These are phyloP conservation scores for Cotesia glomerata DNA, from an alignment of 1,140 invertebrate genomes.

Conservation along the genomic window DNA sequence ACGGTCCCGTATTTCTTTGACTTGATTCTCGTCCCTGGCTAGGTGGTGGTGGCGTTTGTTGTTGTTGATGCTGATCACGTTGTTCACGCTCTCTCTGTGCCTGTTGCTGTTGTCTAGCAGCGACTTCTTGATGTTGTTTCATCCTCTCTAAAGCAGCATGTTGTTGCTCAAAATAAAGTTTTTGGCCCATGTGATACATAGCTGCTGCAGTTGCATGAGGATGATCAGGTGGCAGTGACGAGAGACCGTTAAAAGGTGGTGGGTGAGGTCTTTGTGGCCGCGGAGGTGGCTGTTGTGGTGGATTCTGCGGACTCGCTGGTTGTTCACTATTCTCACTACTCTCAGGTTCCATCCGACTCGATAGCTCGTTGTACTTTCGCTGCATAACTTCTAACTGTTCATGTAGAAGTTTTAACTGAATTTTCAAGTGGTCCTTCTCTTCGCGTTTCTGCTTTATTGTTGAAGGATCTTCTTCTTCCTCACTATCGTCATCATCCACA, in stretches of 20 bases:
- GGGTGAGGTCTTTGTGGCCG: constrained; percentile 67
- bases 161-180: constrained; percentile 62
- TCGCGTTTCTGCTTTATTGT: constrained; percentile 80
- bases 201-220: constrained; percentile 61
- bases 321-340: constrained; percentile 74
- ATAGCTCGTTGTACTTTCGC: constrained; percentile 86
- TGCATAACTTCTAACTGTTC: constrained; percentile 90
- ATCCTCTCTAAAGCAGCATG: constrained; percentile 64
- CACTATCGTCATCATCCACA: constrained; percentile 76
- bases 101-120: constrained; percentile 56
- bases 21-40: constrained; percentile 52
- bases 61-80: constrained; percentile 55
- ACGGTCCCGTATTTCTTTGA: constrained; percentile 50
- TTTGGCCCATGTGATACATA: constrained; percentile 61
- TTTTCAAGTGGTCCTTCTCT: constrained; percentile 83
- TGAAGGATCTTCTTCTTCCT: constrained; percentile 76
- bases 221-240: constrained; percentile 66
- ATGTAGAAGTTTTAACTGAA: constrained; percentile 84
- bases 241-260: constrained; percentile 62
- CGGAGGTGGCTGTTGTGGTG: constrained; percentile 60
- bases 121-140: constrained; percentile 66
- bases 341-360: constrained; percentile 81
- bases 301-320: constrained; percentile 61
- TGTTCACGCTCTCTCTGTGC: constrained; percentile 63
- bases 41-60: constrained; percentile 64